Evolutionary conservation across 2,113 vertebrate species (phyloP), one percentile per base, ranked within the genome.

Genomic region (Calyptommatus sinebrachiatus): DNA sequence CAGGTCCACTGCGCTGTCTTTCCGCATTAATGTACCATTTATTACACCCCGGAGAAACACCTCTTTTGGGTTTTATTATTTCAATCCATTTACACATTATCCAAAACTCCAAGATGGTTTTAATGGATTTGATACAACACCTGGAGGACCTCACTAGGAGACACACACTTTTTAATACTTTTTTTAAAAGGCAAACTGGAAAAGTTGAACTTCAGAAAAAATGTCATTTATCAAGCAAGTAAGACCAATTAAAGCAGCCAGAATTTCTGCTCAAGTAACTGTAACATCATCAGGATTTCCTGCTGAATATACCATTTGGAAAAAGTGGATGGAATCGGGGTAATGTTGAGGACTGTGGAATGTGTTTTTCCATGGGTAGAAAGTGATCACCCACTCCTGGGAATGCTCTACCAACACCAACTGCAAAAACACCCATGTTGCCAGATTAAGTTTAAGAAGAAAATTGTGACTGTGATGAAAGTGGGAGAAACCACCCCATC

Each of bases 281-380:
- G 41, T 79, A 91, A 89, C 89, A 92, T 82, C 89, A 89, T 74
- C 91, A 91, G 87, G 88, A 90, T 92, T 90, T 91, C 87, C 89
- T 90, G 78, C 86, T 68, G 86, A 87, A 77, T 82, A 83, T 88
- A 45, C 83, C 77, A 62, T 65, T 90, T 88, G 89, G 90, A 88
- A 76, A 89, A 90, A 91, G 86, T 88, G 89, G 89, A 82, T 73
- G 89, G 88, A 85, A 87, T 67, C 73, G 63, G 77, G 84, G 65
- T 53, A 89, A 21, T 83, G 88, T 83, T 85, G 71, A 81, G 48
- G 22, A 69, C 74, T 84, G 80, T 35, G 77, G 80, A 87, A 90
- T 89, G 89, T 91, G 87, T 89, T 91, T 91, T 92, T 93, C 91
- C 89, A 81, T 4, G 77, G 70, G 86, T 84, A 86, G 79, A 91